phyloP scores from a whole-genome alignment of 2,797 vertebrate genomes.

The Miichthys miiuy region DNA sequence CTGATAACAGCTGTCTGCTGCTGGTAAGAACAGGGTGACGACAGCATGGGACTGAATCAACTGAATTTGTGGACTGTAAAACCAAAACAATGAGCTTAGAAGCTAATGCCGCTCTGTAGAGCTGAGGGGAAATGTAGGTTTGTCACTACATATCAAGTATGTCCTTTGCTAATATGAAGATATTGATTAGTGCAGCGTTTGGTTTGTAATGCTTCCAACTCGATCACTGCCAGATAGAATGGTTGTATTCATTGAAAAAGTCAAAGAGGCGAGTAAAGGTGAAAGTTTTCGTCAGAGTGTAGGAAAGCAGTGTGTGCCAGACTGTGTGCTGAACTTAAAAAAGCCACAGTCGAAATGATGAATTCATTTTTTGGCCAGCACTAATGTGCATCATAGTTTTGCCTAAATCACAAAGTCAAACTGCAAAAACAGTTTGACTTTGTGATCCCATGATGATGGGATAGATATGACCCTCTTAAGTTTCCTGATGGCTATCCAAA shows the following conservation, averaged over 20 bases:
- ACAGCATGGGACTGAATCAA: background rate
- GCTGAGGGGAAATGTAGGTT: background rate
- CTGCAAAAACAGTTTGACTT: no score
- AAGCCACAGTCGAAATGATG: background rate
- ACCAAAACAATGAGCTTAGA: background rate
- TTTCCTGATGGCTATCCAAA: slow-evolving; percentile 6
- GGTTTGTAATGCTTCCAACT: background rate
- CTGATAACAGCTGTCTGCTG: background rate
- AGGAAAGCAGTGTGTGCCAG: background rate
- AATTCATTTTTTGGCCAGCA: background rate
- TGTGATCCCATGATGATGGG: background rate
- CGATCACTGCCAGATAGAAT: background rate
- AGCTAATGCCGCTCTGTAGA: no score
- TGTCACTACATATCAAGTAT: background rate
- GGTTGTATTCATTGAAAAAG: background rate
- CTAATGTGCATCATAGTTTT: slow-evolving; percentile 1
- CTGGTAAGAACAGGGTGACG: background rate
- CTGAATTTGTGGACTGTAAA: background rate
- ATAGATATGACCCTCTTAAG: background rate
- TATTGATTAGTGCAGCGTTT: background rate
- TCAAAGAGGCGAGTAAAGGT: background rate
- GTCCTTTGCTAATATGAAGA: background rate
- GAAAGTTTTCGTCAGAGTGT: background rate
- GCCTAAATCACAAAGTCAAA: background rate
- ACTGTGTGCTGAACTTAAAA: background rate